Conservation (phyloP, 2,113 vertebrate genomes). For the Dipodomys ordii region DNA sequence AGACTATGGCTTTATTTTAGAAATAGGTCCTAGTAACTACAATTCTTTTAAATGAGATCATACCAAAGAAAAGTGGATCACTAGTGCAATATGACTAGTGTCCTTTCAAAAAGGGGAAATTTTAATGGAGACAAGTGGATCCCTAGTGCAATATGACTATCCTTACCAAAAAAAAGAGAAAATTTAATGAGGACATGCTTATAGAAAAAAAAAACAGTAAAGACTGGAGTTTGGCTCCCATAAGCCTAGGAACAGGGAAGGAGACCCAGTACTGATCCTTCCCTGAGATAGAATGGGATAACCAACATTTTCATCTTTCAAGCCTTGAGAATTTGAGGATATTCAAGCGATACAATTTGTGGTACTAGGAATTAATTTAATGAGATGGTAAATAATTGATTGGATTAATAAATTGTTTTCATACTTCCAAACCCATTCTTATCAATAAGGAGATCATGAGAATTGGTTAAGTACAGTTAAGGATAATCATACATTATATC, state of each 20-base stretch:
- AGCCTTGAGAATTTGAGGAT: not conserved
- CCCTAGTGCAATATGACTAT: too few species aligned
- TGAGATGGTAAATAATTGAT: not conserved
- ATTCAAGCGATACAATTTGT: not conserved
- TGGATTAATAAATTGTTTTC: not conserved
- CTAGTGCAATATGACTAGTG: not conserved
- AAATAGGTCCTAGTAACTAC: not conserved
- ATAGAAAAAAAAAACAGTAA: not conserved
- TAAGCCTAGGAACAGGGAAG: not conserved
- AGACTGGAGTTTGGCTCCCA: not conserved
- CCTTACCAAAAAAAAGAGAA: too few species aligned
- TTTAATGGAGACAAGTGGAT: not conserved
- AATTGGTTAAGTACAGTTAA: not conserved
- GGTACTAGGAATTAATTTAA: constrained; percentile 5
- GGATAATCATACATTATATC: not conserved
- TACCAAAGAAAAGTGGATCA: not conserved
- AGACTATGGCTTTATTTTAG: constrained; percentile 16
- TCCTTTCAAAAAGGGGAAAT: not conserved
- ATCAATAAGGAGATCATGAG: not conserved
- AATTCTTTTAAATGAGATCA: not conserved
- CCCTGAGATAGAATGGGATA: not conserved
- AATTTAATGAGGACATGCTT: too few species aligned
- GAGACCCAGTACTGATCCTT: not conserved
- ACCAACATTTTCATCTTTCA: not conserved
- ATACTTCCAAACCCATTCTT: not conserved